Percentiles rank a stretch among this genome's conserved stretches.
phyloP scores from a whole-genome alignment of 2,888 invertebrate species.

The Seira musarum region DNA sequence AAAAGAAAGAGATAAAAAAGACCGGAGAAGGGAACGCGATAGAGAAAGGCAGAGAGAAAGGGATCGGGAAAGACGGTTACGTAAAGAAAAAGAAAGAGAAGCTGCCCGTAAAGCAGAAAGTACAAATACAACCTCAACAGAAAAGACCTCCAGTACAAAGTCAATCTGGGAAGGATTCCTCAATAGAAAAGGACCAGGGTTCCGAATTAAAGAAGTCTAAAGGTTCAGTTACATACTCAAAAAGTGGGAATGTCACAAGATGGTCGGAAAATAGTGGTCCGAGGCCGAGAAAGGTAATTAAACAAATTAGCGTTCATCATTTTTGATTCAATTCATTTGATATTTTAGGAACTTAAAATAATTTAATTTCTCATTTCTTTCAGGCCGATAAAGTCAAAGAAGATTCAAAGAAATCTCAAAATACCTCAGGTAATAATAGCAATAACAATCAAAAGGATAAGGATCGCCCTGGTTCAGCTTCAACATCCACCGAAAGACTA shows the following conservation, averaged over 20 bases:
- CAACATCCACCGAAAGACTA: slow-evolving; percentile 16
- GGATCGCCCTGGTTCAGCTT: no score
- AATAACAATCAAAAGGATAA: slow-evolving; percentile 14
- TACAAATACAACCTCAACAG: not conserved
- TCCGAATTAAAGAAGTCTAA: slow-evolving; percentile 28
- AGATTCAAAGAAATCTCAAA: slow-evolving; percentile 35
- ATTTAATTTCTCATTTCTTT: no score
- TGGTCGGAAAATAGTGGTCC: slow-evolving; percentile 60
- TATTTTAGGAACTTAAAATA: not conserved
- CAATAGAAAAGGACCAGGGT: slow-evolving; percentile 21
- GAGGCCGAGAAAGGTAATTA: slow-evolving; percentile 42
- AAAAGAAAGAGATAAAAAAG: not conserved
- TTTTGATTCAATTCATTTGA: not conserved
- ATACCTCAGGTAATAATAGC: slow-evolving; percentile 12
- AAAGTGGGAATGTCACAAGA: slow-evolving; percentile 40
- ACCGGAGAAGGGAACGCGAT: slow-evolving; percentile 38
- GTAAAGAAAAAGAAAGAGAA: slow-evolving; percentile 60
- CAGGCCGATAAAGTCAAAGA: slow-evolving; percentile 26
- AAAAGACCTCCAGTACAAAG: slow-evolving; percentile 10
- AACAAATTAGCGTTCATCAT: not conserved
- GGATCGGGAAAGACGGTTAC: slow-evolving; percentile 33
- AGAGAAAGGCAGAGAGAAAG: slow-evolving; percentile 44
- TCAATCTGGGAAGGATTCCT: slow-evolving; percentile 3
- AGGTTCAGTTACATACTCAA: slow-evolving; percentile 36
- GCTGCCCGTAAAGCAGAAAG: not conserved